Evolutionary conservation across 2,797 vertebrate species (phyloP), one percentile per base, ranked within the genome.

Genomic region (Siniperca obscura): DNA sequence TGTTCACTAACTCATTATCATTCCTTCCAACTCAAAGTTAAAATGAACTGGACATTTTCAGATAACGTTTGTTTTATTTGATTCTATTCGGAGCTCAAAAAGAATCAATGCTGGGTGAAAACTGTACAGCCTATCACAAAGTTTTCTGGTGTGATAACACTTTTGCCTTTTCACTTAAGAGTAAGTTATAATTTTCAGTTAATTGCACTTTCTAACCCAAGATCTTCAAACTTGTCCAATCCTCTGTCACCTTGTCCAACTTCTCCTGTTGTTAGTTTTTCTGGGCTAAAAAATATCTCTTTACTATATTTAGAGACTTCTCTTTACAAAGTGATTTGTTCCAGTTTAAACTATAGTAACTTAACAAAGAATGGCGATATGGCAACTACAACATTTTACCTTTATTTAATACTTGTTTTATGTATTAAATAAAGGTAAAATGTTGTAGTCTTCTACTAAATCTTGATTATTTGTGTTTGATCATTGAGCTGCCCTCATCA

Each of bases 381-480:
- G 1, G 44, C 44, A 40, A 10, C 38, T 40, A 11, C 38, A 40
- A 40, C 1, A 40, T 9, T 10, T 40, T 40, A 40, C 38, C 7
- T 8, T 40, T 9, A 40, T 40, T 25, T 19, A 48, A 62, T 6
- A 4, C 7, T n/a, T n/a, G n/a, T n/a, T n/a, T n/a, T n/a, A n/a
- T n/a, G n/a, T n/a, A n/a, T n/a, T n/a, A n/a, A n/a, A n/a, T n/a
- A n/a, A n/a, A n/a, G n/a, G n/a, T n/a, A n/a, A n/a, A n/a, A n/a
- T n/a, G n/a, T n/a, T n/a, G n/a, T n/a, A n/a, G n/a, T n/a, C 19
- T 21, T 40, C 3, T 22, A 8, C 53, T 53, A 38, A 62, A 71
- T 76, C 12, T 11, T 22, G 22, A 42, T 27, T 13, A 8, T 61
- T 64, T 64, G 25, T 69, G 52, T 66, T 66, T 68, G 11, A 72